Base-by-base conservation (phyloP, 2,113 vertebrate species). In the Calonectris borealis region DNA sequence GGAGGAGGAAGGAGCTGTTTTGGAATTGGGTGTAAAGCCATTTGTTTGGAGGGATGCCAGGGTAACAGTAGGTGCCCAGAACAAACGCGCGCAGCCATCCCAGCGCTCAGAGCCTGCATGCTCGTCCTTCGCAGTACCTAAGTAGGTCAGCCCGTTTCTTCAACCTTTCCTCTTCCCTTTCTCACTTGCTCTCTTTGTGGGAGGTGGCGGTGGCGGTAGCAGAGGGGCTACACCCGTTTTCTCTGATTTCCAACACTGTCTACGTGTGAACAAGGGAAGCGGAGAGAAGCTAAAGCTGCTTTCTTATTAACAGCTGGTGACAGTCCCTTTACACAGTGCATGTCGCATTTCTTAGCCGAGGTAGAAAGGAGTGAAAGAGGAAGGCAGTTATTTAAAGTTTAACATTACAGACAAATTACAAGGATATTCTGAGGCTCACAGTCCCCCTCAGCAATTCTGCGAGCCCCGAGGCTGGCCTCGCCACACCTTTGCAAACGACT, bases 241-340 rank as follows among this genome's bases (percentile, higher is more conserved):
- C 95, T 96, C 97, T 96, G 95, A 96, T 97, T 96, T 97, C 93
- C 95, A 96, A 96, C 96, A 97, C 96, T 93, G 95, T 97, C 93
- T 95, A 96, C 87, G 96, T 97, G 96, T 96, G 95, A 96, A 97
- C 93, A 97, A 96, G 97, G 96, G 95, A 96, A 96, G 93, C 34
- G 34, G 87, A 91, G 95, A 90, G 95, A 91, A 97, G 97, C 95
- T 97, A 96, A 96, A 97, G 94, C 95, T 97, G 97, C 96, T 97
- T 97, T 97, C 93, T 96, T 97, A 97, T 97, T 97, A 97, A 97
- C 96, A 97, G 97, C 97, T 97, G 97, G 94, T 97, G 97, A 97
- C 95, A 96, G 94, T 97, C 96, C 96, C 93, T 96, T 97, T 96
- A 85, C 93, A 95, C 97, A 88, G 93, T 96, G 95, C 55, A 65